Evolutionary conservation across 2,113 vertebrate species (phyloP).

Genomic region (Austrofundulus limnaeus): DNA sequence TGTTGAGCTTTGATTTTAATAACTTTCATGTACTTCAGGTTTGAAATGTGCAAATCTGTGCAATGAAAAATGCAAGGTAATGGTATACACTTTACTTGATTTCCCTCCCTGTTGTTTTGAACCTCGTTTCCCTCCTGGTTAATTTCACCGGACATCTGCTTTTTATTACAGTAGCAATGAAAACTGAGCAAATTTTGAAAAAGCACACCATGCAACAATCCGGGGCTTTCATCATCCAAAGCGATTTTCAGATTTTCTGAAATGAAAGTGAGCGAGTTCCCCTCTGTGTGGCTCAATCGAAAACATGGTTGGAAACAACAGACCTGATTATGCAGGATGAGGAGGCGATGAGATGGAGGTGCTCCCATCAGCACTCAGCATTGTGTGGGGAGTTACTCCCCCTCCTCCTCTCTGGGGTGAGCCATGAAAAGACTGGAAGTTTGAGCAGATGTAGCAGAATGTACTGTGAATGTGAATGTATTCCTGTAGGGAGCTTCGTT

Average conservation of each 20-base stretch:
- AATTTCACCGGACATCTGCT: constrained; percentile 35
- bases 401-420: constrained; percentile 19
- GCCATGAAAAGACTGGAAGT: constrained; percentile 59
- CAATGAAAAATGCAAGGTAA: too few species aligned
- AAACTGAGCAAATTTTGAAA: constrained; percentile 25
- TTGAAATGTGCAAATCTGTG: too few species aligned
- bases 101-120: constrained; percentile 1
- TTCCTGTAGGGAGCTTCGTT: constrained; percentile 63
- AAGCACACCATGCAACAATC: constrained; percentile 13
- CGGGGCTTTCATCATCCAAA: constrained; percentile 15
- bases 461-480: constrained; percentile 48
- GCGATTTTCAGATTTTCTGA: constrained; percentile 31
- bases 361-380: constrained; percentile 45
- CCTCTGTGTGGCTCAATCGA: constrained; percentile 26
- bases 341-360: constrained; percentile 44
- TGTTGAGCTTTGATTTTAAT: too few species aligned
- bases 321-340: constrained; percentile 51
- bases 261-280: constrained; percentile 46
- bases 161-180: constrained; percentile 18
- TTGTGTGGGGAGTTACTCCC: constrained; percentile 39
- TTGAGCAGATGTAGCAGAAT: constrained; percentile 65
- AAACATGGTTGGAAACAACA: constrained; percentile 47
- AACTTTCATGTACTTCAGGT: too few species aligned
- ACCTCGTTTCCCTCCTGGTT: constrained; percentile 1
- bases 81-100: not conserved